Base-by-base conservation (phyloP, 1,140 invertebrate genomes). In the Megalonaias nervosa region DNA sequence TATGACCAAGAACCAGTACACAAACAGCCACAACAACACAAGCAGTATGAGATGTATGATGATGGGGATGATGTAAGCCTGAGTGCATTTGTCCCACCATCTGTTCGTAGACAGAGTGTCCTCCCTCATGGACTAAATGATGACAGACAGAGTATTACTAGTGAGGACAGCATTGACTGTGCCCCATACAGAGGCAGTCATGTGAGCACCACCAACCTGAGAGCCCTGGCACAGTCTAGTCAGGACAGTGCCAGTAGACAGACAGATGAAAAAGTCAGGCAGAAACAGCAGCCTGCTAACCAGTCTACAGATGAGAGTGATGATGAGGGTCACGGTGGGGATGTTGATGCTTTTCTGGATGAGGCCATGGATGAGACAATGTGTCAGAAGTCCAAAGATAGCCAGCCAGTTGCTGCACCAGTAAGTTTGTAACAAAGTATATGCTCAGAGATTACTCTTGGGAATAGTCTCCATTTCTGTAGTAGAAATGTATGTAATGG, bases 341-440 rank as follows among this genome's bases (percentile, higher is more conserved):
- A 87, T 56, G 85, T 91, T n/a, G 86, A 86, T 75, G 87, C 91
- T 57, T 76, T 90, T 3, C 74, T 91, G 26, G 88, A 91, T 74
- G 90, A 91, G 70, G 89, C 89, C 2, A 79, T 90, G 74, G 86
- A 86, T 77, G 78, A 80, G 59, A 65, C 5, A 81, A 82, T 38
- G 67, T 79, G 58, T 71, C 75, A 31, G 80, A 82, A 17, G 71
- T 70, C 26, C 79, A 82, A 66, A n/a, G 61, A 70, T 9, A 79
- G 75, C 23, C 56, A 57, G 67, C 82, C 81, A 48, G 74, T 74
- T 38, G 73, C 83, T 68, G 74, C 78, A 15, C 82, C 83, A 15
- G 82, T 87, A 75, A 82, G 79, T 81, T 19, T 17, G 11, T 48
- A 48, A 48, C 38, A 9, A 48, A 0, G 38, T 48, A 48, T 48